Conservation (phyloP, 2,113 vertebrate species). For the Notothenia coriiceps region DNA sequence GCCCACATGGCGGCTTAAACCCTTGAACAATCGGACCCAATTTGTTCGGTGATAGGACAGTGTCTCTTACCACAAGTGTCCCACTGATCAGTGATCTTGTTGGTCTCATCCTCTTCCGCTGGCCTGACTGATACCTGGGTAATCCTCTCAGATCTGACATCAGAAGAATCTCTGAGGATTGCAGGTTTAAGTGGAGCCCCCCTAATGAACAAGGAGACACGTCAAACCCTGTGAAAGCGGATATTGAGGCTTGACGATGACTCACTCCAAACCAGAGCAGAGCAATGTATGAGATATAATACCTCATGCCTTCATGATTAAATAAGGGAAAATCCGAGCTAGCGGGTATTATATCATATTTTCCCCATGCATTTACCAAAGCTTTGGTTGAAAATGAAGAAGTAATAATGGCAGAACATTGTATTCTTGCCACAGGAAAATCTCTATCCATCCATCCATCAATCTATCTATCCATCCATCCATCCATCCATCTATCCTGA, state of each 20-base stretch:
- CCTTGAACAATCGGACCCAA: not conserved
- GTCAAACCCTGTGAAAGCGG: constrained; percentile 48
- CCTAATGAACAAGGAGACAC: constrained; percentile 22
- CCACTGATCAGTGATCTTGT: constrained; percentile 11
- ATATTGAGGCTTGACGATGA: constrained; percentile 56
- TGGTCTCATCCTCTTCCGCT: not conserved
- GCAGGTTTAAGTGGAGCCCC: constrained; percentile 45
- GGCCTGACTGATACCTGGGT: constrained; percentile 43
- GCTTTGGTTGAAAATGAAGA: constrained; percentile 40
- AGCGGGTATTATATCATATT: constrained; percentile 50
- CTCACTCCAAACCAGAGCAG: constrained; percentile 50
- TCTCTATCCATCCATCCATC: not conserved
- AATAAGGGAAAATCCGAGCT: constrained; percentile 65
- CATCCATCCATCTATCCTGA: not conserved
- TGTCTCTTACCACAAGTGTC: not conserved
- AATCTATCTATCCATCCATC: no score
- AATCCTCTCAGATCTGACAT: constrained; percentile 62
- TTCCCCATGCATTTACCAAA: constrained; percentile 26
- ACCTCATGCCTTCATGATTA: constrained; percentile 59
- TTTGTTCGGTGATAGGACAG: not conserved
- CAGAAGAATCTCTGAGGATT: constrained; percentile 40
- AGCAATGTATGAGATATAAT: constrained; percentile 53
- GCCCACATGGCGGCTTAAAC: not conserved
- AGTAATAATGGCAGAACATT: constrained; percentile 26
- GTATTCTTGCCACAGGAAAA: not conserved